Evolutionary conservation across 2,797 vertebrate genomes (phyloP).

Genomic region (Enteromius anoplus): DNA sequence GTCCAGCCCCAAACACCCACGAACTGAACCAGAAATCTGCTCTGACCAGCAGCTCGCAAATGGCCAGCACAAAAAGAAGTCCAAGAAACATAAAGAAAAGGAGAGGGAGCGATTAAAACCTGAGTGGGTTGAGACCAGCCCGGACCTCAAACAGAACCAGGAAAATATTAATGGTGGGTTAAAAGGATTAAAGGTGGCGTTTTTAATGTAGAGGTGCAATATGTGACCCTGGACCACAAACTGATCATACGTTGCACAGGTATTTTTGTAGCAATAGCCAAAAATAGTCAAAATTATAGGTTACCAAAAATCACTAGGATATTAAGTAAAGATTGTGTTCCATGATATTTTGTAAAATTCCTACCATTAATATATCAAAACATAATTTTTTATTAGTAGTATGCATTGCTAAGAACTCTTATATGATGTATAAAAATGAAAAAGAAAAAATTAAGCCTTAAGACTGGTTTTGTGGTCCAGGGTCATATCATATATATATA

Average conservation of each 20-base stretch:
- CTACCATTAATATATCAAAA: not conserved
- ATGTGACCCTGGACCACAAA: not conserved
- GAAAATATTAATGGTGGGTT: constrained; percentile 73
- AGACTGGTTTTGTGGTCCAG: no score
- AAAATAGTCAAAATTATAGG: not conserved
- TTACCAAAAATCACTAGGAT: not conserved
- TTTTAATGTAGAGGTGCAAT: not conserved
- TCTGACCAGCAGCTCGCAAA: constrained; percentile 70
- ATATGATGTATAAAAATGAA: not conserved
- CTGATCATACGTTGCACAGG: fast-evolving
- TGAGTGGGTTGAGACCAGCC: constrained; percentile 78
- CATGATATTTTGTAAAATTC: not conserved
- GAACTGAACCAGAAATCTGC: constrained; percentile 66
- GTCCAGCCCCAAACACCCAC: constrained; percentile 61
- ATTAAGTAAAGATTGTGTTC: not conserved
- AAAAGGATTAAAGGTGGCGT: not conserved
- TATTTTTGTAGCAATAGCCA: not conserved
- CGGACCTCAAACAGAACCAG: constrained; percentile 75
- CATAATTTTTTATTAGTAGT: no score
- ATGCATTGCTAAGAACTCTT: not conserved
- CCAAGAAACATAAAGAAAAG: constrained; percentile 84
- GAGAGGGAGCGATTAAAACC: constrained; percentile 77
- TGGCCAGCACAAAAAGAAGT: constrained; percentile 79
- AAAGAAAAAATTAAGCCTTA: no score
- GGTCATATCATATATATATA: no score